Evolutionary conservation across 2,797 vertebrate genomes (phyloP).

Genomic region (Danio choprae): DNA sequence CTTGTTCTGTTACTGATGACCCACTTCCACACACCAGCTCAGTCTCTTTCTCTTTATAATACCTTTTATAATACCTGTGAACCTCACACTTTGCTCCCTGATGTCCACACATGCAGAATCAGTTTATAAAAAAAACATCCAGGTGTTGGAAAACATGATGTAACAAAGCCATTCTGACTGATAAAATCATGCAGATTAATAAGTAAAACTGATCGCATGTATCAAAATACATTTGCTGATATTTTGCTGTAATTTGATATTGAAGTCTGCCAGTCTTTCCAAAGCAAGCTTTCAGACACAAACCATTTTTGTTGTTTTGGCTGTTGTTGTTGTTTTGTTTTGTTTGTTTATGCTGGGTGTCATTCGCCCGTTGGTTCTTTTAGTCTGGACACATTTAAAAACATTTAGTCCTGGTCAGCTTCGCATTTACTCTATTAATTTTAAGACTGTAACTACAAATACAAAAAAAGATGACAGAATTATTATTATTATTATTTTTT

Average conservation of each 20-base stretch:
- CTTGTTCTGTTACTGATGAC: constrained; percentile 58
- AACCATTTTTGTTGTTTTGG: background rate
- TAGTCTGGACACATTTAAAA: no score
- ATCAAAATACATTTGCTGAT: background rate
- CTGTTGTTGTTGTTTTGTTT: background rate
- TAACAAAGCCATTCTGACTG: constrained; percentile 19
- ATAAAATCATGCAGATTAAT: background rate
- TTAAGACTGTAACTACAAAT: no score
- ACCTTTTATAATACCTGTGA: background rate
- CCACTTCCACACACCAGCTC: constrained; percentile 40
- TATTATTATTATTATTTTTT: no score
- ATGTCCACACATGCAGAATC: constrained; percentile 29
- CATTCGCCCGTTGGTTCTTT: no score
- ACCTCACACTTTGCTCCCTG: constrained; percentile 25
- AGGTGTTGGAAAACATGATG: constrained; percentile 37
- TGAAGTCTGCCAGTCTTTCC: background rate
- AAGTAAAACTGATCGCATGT: background rate
- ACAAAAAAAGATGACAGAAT: no score
- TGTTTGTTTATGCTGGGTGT: no score
- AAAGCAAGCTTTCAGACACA: background rate
- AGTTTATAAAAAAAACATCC: constrained; percentile 42
- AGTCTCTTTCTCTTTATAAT: background rate
- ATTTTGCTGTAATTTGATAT: constrained; percentile 1
- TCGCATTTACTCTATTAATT: no score
- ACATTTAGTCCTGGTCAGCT: no score